Evolutionary conservation across 2,797 vertebrate genomes (phyloP).

Genomic region (Phoebastria nigripes): DNA sequence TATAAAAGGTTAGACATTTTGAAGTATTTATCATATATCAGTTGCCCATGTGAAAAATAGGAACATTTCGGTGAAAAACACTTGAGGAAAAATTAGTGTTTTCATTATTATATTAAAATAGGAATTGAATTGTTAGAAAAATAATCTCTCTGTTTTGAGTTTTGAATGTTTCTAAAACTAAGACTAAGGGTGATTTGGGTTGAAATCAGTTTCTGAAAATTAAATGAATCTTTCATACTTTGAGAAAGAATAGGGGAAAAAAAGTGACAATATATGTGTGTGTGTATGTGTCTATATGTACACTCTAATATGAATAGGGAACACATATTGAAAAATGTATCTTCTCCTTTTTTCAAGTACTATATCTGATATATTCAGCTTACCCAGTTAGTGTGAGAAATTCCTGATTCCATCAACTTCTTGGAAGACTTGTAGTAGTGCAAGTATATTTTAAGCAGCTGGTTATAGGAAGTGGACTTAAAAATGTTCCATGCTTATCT

Average conservation of each 20-base stretch:
- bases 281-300: not conserved
- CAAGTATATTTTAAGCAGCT: not conserved
- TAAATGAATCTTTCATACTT: not conserved
- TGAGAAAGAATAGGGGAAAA: not conserved
- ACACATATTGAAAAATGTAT: not conserved
- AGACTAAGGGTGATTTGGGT: not conserved
- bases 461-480: not conserved
- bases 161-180: not conserved
- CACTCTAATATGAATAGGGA: not conserved
- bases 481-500: not conserved
- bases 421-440: not conserved
- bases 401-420: not conserved
- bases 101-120: not conserved
- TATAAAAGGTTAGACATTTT: not conserved
- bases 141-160: not conserved
- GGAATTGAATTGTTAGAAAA: not conserved
- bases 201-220: not conserved
- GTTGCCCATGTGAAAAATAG: not conserved
- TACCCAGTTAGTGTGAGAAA: not conserved
- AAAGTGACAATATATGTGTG: not conserved
- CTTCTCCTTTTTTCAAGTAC: not conserved
- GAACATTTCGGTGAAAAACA: not conserved
- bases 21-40: not conserved
- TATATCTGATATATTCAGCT: not conserved
- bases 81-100: not conserved